Evolutionary conservation across 1,140 invertebrate genomes (phyloP).

Genomic region (Stratiolaelaps scimitus): DNA sequence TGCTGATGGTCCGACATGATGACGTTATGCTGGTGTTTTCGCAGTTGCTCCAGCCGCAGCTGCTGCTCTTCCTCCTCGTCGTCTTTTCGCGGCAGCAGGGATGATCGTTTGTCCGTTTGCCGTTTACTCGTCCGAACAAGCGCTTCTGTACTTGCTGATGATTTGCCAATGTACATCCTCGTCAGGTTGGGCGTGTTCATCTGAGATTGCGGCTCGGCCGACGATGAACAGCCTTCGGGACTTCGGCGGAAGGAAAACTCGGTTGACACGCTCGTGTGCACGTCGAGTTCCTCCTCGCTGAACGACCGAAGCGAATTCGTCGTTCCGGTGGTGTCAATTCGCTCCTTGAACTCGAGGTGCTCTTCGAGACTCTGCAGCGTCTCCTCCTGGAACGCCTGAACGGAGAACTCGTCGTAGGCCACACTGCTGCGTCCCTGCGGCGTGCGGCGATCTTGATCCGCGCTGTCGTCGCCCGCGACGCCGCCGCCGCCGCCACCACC

Average conservation of each 20-base stretch:
- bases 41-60: no score
- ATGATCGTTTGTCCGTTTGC: background rate
- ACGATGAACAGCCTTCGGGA: constrained; percentile 15
- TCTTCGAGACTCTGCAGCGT: background rate
- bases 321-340: constrained; percentile 3
- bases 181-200: constrained; percentile 17
- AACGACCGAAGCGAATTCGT: constrained; percentile 2
- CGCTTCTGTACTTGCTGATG: background rate
- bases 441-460: background rate
- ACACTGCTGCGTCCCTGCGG: background rate
- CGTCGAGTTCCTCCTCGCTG: constrained; percentile 5
- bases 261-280: constrained; percentile 13
- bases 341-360: constrained; percentile 17
- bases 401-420: constrained; percentile 12
- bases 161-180: constrained; percentile 4
- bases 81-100: background rate
- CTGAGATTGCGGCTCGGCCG: background rate
- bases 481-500: no score
- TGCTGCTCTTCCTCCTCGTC: no score
- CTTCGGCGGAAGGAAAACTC: constrained; percentile 21
- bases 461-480: background rate
- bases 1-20: no score
- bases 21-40: no score
- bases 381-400: constrained; percentile 20
- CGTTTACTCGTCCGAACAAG: background rate